Percentiles rank a stretch among this genome's conserved stretches.
Conservation (phyloP, 37 sponge, comb jelly and placozoan species). For the Agelas oroides region DNA sequence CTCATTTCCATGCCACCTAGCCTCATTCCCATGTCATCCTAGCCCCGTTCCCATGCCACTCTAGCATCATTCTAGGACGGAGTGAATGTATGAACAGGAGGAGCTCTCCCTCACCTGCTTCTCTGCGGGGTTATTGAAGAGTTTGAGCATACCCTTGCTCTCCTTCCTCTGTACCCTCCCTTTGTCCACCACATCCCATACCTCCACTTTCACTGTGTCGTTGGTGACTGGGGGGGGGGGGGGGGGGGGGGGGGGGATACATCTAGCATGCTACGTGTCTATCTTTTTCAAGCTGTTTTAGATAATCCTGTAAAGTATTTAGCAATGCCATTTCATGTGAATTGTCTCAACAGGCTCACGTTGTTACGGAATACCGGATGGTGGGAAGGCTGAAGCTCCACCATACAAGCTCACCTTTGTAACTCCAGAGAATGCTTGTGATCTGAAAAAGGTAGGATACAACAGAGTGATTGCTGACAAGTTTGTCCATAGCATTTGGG, state of each 20-base stretch:
- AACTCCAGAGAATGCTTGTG: conserved; percentile 69
- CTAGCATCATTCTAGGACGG: too few species aligned
- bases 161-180: conserved; percentile 60
- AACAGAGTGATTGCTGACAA: not conserved
- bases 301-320: too few species aligned
- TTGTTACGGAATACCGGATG: too few species aligned
- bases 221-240: conserved; percentile 71
- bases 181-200: conserved; percentile 98
- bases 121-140: conserved; percentile 39
- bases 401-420: conserved; percentile 53
- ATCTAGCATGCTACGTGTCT: too few species aligned
- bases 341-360: too few species aligned
- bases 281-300: too few species aligned
- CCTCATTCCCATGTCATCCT: too few species aligned
- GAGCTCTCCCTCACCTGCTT: not conserved
- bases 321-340: too few species aligned
- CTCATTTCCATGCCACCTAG: too few species aligned
- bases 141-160: conserved; percentile 20
- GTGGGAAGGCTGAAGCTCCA: too few species aligned
- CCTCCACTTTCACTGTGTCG: conserved; percentile 95
- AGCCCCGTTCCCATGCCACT: too few species aligned
- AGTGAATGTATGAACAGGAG: too few species aligned
- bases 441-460: conserved; percentile 21
- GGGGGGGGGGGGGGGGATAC: not conserved
- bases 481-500: not conserved